Base-by-base conservation (phyloP, 1,140 invertebrate species). In the Zophobas morio region DNA sequence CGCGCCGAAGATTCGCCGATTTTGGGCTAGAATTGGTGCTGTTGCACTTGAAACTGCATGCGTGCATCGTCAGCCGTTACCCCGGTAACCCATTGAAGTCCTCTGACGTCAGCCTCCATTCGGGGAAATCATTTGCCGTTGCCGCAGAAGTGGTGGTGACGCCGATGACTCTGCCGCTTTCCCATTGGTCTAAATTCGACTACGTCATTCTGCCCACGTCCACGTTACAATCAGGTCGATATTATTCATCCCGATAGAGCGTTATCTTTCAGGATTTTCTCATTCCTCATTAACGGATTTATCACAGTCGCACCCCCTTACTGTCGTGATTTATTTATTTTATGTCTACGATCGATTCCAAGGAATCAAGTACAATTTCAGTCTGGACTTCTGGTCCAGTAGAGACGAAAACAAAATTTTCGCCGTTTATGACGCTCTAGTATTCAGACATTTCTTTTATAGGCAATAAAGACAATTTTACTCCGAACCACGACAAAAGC, bases 31-130 rank as follows among this genome's bases (percentile, higher is more conserved):
- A 20, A 20, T 20, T 20, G 20, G 20, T 5, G 40, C n/a, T 71
- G 42, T 49, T 49, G 66, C 33, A 35, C 33, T 46, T 33, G 42
- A 32, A 37, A n/a, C 32, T 71, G 66, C 71, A 73, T 73, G 54
- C 35, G 33, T 56, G 71, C 70, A 51, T 72, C 49, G 20, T 35
- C 71, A 54, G 54, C 54, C 71, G 71, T 73, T 73, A 39, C 49
- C 71, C 71, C 39, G 71, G 71, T 73, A 73, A 73, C 71, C 71
- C 71, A 73, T 56, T 73, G 71, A 56, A 51, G 49, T 35, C 70
- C 70, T 53, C 71, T 73, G 71, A 73, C 71, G 71, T 73, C 71
- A 73, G 71, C 37, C 57, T 70, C 40, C 71, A 73, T 73, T 73
- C 71, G 71, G 60, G 60, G 60, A 73, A 73, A 73, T 54, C 71